These are phyloP conservation scores for Etheostoma perlongum DNA, from an alignment of 2,797 vertebrate species.

Conservation along the genomic window DNA sequence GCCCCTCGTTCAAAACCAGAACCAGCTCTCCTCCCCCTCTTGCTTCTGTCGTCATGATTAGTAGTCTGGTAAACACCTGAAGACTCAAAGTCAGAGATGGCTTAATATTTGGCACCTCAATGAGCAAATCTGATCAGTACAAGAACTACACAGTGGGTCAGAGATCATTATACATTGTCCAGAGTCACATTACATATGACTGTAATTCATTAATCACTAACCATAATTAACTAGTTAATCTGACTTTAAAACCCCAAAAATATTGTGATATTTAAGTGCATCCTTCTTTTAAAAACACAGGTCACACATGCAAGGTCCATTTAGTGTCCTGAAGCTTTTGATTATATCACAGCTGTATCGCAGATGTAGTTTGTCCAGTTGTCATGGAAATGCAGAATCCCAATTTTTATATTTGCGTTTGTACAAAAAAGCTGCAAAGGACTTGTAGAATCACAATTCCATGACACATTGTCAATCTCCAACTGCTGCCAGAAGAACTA, in stretches of 20 bases:
- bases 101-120: conserved; percentile 28
- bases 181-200: not conserved
- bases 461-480: not conserved
- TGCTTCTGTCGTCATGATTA: conserved; percentile 28
- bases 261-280: not conserved
- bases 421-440: not conserved
- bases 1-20: conserved; percentile 23
- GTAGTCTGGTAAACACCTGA: conserved; percentile 26
- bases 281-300: not conserved
- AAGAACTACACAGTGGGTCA: conserved; percentile 2
- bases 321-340: not conserved
- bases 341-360: not conserved
- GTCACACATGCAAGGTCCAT: not conserved
- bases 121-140: conserved; percentile 29
- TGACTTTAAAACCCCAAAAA: not conserved
- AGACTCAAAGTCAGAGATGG: not conserved
- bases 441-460: not conserved
- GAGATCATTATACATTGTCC: not conserved
- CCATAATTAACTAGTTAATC: not conserved
- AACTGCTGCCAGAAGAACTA: not conserved
- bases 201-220: not conserved
- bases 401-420: not conserved
- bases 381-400: not conserved
- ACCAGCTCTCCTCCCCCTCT: conserved; percentile 23
- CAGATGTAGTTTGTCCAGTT: not conserved